phyloP scores from a whole-genome alignment of 2,888 invertebrate genomes.

The Volucella inflata region DNA sequence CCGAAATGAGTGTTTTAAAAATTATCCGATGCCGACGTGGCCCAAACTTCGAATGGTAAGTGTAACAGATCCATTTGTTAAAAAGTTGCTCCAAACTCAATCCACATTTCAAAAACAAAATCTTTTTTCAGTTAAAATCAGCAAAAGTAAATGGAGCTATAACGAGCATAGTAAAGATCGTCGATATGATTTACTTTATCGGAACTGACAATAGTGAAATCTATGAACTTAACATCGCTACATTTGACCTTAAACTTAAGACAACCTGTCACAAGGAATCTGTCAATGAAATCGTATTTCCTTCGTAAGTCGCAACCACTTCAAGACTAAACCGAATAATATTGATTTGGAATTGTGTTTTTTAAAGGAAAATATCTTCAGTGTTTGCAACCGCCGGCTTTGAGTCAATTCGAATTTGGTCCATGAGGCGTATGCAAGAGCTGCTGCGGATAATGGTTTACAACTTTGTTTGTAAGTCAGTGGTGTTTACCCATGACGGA shows the following conservation, averaged over 20 bases:
- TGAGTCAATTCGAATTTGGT: conserved; percentile 95
- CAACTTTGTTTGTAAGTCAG: conserved; percentile 93
- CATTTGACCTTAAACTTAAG: conserved; percentile 88
- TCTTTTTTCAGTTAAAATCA: conserved; percentile 84
- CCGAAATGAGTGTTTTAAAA: conserved; percentile 84
- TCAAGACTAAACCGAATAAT: neutral
- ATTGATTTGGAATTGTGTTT: neutral
- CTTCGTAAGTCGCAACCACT: conserved; percentile 86
- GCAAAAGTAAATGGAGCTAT: conserved; percentile 88
- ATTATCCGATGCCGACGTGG: conserved; percentile 85
- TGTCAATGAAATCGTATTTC: conserved; percentile 93
- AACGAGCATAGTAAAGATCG: conserved; percentile 89
- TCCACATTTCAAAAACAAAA: neutral
- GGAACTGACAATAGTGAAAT: conserved; percentile 93
- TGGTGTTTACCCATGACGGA: conserved; percentile 92
- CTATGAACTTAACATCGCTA: conserved; percentile 88
- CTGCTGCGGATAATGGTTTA: conserved; percentile 92
- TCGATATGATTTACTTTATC: conserved; percentile 87
- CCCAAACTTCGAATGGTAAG: conserved; percentile 85
- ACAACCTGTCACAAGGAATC: conserved; percentile 92
- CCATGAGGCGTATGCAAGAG: conserved; percentile 89
- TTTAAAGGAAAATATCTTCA: conserved; percentile 89
- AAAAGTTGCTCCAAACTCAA: conserved; percentile 5
- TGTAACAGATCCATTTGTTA: neutral
- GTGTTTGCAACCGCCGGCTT: conserved; percentile 95